Evolutionary conservation across 2,113 vertebrate species (phyloP), one percentile per base, ranked within the genome.

Genomic region (Sialia sialis): DNA sequence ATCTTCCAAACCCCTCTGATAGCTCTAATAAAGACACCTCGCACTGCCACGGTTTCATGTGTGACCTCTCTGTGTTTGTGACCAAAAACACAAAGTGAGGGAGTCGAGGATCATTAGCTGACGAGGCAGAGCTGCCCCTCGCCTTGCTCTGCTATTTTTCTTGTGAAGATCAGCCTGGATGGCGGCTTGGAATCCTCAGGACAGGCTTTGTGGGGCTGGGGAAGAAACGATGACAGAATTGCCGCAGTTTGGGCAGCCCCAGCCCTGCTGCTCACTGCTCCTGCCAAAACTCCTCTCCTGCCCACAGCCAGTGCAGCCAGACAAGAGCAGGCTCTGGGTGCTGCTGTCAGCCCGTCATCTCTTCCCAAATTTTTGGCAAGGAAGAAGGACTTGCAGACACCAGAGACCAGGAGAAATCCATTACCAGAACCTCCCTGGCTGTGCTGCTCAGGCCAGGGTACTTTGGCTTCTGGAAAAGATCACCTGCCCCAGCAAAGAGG

Each of bases 41-140:
- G 17, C 73, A 39, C 52, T 88, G 55, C 20, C 92, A 56, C 76
- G 25, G 68, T 83, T 96, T 92, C 44, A 59, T 63, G 20, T 91
- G 69, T 95, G 96, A 95, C 62, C 75, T 97, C 91, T 89, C 85
- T 38, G 59, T 89, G 79, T 58, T 91, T 82, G 70, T 81, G 58
- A 59, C 90, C 90, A 27, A 74, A 92, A 79, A 75, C 89, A 90
- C 93, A 93, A 87, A 95, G 92, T 7, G 12, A 30, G 44, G 23
- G 88, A 87, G 92, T 81, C 93, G 93, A 74, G 91, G 94, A 94
- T 93, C 96, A 95, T 91, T 89, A 92, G 87, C 81, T 96, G 93
- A 83, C 18, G 10, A 89, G 78, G 75, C 84, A 95, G 66, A 92
- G 78, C 90, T 94, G 66, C 78, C 90, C 72, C 85, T 83, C 93